These are phyloP conservation scores for Ptychodera flava DNA, from an alignment of 35 echinoderm and acorn worm genomes.

Conservation along the genomic window DNA sequence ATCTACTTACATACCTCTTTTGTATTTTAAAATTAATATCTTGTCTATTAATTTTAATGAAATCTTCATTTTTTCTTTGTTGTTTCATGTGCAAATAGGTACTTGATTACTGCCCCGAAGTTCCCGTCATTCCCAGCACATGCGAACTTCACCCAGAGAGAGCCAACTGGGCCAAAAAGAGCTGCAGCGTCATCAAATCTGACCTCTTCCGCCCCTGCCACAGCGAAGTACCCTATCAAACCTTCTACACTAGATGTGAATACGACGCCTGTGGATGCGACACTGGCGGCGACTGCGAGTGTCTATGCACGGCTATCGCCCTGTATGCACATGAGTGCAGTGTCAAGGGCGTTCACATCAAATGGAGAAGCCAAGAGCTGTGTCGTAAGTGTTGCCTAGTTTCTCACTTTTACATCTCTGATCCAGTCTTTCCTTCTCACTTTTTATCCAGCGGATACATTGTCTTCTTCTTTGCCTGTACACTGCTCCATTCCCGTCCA, in stretches of 20 bases:
- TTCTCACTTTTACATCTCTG: background rate
- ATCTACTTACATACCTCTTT: too few species aligned
- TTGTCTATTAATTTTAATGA: too few species aligned
- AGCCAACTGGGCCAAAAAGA: slow-evolving; percentile 52
- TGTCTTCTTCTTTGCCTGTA: too few species aligned
- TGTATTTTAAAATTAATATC: too few species aligned
- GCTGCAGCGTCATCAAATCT: slow-evolving; percentile 63
- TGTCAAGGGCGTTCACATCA: slow-evolving; percentile 46
- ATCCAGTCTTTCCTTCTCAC: too few species aligned
- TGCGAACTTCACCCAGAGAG: slow-evolving; percentile 57
- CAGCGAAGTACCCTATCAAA: slow-evolving; percentile 20
- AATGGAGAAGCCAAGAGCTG: slow-evolving; percentile 61
- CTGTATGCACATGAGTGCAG: slow-evolving; percentile 81
- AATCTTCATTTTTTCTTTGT: too few species aligned
- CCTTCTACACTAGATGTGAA: slow-evolving; percentile 56
- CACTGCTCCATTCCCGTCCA: too few species aligned
- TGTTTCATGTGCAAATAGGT: too few species aligned
- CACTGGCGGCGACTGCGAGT: slow-evolving; percentile 82
- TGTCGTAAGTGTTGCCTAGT: slow-evolving; percentile 66
- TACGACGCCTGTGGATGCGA: slow-evolving; percentile 89
- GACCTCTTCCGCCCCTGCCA: slow-evolving; percentile 49
- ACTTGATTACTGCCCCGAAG: slow-evolving; percentile 52
- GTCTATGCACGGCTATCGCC: slow-evolving; percentile 80
- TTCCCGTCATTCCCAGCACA: slow-evolving; percentile 31
- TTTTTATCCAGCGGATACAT: too few species aligned